Base-by-base conservation (phyloP, 2,888 invertebrate species). In the Drosophila anceps region DNA sequence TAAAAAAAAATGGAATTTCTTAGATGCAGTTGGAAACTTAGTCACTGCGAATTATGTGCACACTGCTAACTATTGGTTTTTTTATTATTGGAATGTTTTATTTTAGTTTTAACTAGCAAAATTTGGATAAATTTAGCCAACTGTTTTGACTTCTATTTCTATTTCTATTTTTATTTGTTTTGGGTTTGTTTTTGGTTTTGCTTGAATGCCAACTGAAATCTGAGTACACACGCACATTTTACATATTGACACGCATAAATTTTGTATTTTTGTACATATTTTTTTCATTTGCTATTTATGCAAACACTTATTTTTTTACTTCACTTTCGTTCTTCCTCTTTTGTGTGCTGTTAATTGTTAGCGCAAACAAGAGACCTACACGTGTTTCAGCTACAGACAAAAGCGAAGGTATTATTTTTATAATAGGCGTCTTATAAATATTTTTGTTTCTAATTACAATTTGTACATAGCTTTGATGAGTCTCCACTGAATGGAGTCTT, bases 211-310 rank as follows among this genome's bases (percentile, higher is more conserved):
- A 70, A 79, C 60, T 50, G 15, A 70, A 35, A 24, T 37, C 44
- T 39, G 35, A 48, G 37, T 57, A 60, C 33, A 63, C 46, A 67
- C 51, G 59, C 68, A 77, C 57, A 77, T 68, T 76, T 62, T 31
- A 58, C 61, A 54, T 48, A 60, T 81, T 79, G 51, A 18, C 50
- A 50, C 50, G 50, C 76, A 67, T 66, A 65, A 46, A 76, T 79
- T 60, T 55, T 51, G 20, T 54, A 35, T 63, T 65, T 80, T 61
- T 69, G 39, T 18, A 24, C 43, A 63, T 13, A 61, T 61, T 64
- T 60, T 65, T 76, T 58, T 64, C 10, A n/a, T 29, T 29, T 10
- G n/a, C 1, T n/a, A 18, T 59, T 67, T 76, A 60, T 75, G 74
- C 67, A 59, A 68, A 78, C 60, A 27, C 63, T 51, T n/a, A 33